Conservation (phyloP, 2,797 vertebrate species). For the Phrynocephalus forsythii region DNA sequence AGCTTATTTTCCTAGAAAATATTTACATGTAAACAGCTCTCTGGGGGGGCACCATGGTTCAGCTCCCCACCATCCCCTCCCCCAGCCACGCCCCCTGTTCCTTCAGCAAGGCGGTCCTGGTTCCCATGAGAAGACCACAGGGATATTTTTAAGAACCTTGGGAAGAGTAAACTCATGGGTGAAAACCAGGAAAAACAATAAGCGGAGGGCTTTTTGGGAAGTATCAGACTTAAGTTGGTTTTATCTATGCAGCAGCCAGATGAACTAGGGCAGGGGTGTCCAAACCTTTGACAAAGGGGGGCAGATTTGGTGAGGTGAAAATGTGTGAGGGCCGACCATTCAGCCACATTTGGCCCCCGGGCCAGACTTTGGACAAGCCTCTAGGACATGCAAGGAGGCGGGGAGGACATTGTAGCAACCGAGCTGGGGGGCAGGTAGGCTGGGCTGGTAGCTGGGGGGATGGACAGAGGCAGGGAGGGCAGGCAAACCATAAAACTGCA, state of each 20-base stretch:
- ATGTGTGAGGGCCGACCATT: too few relatives aligned
- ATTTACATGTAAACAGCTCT: slow-evolving; percentile 58
- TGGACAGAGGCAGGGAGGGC: too few relatives aligned
- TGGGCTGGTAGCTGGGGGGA: too few relatives aligned
- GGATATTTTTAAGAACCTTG: not conserved
- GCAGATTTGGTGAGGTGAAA: too few relatives aligned
- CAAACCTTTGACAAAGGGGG: too few relatives aligned
- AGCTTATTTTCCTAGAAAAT: slow-evolving; percentile 39
- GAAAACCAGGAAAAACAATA: slow-evolving; percentile 22
- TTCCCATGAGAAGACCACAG: slow-evolving; percentile 28
- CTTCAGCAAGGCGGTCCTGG: not conserved
- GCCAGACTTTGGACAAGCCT: too few relatives aligned
- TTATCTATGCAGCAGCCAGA: not conserved
- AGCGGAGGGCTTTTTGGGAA: not conserved
- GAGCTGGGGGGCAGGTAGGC: too few relatives aligned
- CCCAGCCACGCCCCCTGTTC: not conserved
- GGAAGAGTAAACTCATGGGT: not conserved
- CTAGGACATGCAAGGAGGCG: too few relatives aligned
- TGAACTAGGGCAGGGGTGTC: not conserved
- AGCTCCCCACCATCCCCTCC: slow-evolving; percentile 10
- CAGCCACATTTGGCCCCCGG: too few relatives aligned
- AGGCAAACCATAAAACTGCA: too few relatives aligned
- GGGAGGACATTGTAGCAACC: too few relatives aligned
- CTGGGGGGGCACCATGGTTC: not conserved
- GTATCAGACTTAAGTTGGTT: not conserved